Evolutionary conservation across 2,888 invertebrate genomes (phyloP).

Genomic region (Lithosia quadra): DNA sequence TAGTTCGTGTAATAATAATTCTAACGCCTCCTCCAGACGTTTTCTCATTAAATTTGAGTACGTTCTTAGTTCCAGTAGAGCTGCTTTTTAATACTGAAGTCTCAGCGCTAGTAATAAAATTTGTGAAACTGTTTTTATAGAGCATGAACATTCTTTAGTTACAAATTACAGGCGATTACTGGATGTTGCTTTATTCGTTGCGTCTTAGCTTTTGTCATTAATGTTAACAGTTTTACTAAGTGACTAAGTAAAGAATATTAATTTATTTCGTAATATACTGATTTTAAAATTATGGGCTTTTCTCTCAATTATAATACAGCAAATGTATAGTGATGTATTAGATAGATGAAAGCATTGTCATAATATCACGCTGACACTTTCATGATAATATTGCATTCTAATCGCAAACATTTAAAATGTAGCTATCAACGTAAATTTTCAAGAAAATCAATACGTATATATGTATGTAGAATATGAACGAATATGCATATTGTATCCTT

Average conservation of each 20-base stretch:
- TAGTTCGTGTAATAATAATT: conserved; percentile 52
- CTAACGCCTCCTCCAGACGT: conserved; percentile 53
- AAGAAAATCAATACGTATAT: conserved; percentile 32
- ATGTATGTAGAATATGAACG: conserved; percentile 21
- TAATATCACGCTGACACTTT: not conserved
- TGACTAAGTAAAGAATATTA: not conserved
- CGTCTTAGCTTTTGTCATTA: not conserved
- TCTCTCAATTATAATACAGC: not conserved
- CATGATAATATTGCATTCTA: conserved; percentile 2
- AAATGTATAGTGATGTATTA: too few relatives aligned
- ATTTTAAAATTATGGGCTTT: not conserved
- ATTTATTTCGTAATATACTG: not conserved
- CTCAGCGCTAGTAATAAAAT: conserved; percentile 59
- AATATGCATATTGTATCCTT: conserved; percentile 50
- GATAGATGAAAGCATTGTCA: too few relatives aligned
- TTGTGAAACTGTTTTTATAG: conserved; percentile 54
- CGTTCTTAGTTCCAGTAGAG: conserved; percentile 60
- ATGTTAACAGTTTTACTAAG: not conserved
- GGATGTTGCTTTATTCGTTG: conserved; percentile 11
- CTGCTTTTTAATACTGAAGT: conserved; percentile 56
- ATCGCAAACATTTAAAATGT: conserved; percentile 25
- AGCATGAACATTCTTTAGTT: conserved; percentile 44
- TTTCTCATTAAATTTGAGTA: conserved; percentile 61
- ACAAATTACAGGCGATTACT: conserved; percentile 29
- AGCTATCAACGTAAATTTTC: conserved; percentile 41